Base-by-base conservation (phyloP, 2,888 invertebrate genomes). In the Tetramorium bicarinatum region DNA sequence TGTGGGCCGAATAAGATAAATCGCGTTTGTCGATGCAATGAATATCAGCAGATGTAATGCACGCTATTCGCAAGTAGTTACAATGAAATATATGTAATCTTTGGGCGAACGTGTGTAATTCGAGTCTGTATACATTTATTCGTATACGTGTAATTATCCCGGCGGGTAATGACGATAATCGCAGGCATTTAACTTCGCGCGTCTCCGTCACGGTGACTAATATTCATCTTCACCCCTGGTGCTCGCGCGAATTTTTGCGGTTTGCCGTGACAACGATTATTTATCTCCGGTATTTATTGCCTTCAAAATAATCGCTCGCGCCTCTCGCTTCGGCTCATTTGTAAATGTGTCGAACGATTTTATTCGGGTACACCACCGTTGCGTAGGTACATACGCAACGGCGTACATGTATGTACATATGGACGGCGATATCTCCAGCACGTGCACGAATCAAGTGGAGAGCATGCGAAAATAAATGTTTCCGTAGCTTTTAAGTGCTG, bases 401-500 rank as follows among this genome's bases (percentile, higher is more conserved):
- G 44, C 18, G 61, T 18, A 21, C 34, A 18, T 18, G 15, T 21
- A 18, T 54, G 38, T 13, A 15, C 38, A 52, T 38, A 18, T 76
- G 75, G 4, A 38, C 44, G n/a, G n/a, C 4, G n/a, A 15, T 62
- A 38, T 59, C 44, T 64, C 47, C 47, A 4, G 41, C 13, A 2
- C 72, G 21, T 41, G 79, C n/a, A 52, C 56, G 66, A 71, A 79
- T 86, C 80, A 76, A 61, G 69, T 84, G 79, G 81, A 87, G 81
- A 72, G 79, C 82, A 82, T 87, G 15, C 9, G 59, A 44, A 64
- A 38, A 52, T 66, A 52, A 3, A 29, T n/a, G 15, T n/a, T 59
- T 44, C 18, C n/a, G 13, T 62, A 0, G 9, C 21, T n/a, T 29
- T 56, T 61, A 34, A 61, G 13, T 11, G 1, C 6, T 0, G 8